Evolutionary conservation across 2,888 invertebrate species (phyloP), one percentile per base, ranked within the genome.

Genomic region (Pyrrhia umbra): DNA sequence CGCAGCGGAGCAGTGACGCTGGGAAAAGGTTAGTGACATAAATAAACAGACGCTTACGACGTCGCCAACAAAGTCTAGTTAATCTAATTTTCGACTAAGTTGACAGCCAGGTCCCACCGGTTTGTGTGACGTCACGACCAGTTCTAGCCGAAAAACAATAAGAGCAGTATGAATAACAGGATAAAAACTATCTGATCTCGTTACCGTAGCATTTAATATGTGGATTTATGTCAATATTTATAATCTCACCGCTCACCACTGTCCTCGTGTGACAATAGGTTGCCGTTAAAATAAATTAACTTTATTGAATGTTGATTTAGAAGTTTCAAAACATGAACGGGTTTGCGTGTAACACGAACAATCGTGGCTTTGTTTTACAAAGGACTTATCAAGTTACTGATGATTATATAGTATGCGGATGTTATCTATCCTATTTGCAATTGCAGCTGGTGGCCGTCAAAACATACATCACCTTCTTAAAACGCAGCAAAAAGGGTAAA

Each of bases 271-370:
- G 43, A 74, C 40, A 56, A 52, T 60, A 27, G 47, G 30, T 50
- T 23, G 30, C 25, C 18, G 21, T 54, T 60, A 57, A 23, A 60
- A 60, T 56, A 56, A 60, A 74, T 60, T 42, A 57, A 45, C 49
- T 68, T 49, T 45, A 61, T 68, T 71, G 56, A 71, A 72, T 68
- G 62, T 72, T 75, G 62, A 58, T 62, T 59, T 42, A 58, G 30
- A 43, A 65, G 49, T 57, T 59, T 46, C 40, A 64, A 68, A 66
- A 78, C 76, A 71, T 77, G 78, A 60, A 30, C 55, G 52, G 45
- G 62, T 51, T 78, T 52, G 75, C 65, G 56, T 72, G 61, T 60
- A 54, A 47, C 30, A 61, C 27, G 56, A 68, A 79, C 72, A 60
- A 68, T 73, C 49, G 50, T 21, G 56, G 56, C 43, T 66, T 76